Evolutionary conservation across 2,888 invertebrate genomes (phyloP), one percentile per base, ranked within the genome.

Genomic region (Creontiades dilutus): DNA sequence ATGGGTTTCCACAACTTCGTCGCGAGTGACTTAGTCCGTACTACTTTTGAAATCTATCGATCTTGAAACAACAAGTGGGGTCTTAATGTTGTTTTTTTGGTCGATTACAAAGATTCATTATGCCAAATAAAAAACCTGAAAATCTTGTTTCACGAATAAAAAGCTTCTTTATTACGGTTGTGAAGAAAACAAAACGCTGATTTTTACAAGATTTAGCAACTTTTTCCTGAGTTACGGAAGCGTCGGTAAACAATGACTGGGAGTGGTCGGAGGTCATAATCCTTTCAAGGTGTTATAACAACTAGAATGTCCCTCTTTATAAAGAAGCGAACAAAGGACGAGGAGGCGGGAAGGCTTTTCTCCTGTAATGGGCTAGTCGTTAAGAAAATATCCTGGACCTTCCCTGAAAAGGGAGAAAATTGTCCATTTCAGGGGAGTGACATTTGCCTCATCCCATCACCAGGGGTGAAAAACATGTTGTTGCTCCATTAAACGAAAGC

Each of bases 241-340:
- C 37, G 37, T 37, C 3, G 37, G n/a, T 16, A 61, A 19, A 68
- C 68, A 68, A 12, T 23, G 23, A 27, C 68, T 1, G 23, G 68
- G 19, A 27, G 14, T 11, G 76, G 76, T 11, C 5, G 19, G 47
- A 19, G 78, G 78, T 78, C 78, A 46, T 78, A 78, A 46, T 37
- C 78, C 46, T 78, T 78, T 78, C 46, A 78, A 78, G 78, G 78
- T 78, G 78, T 78, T 78, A 46, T 78, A 78, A 68, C 68, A 23
- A 68, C 68, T 19, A 46, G 78, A 14, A 46, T 19, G 28, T 68
- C 23, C 12, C 68, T 27, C 19, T 68, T 46, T 78, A 46, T 37
- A 78, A 78, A 78, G 78, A 78, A 78, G 46, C 16, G 78, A 47
- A 37, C 78, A 78, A 37, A 78, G 46, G 78, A 78, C 7, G 78